Evolutionary conservation across 2,888 invertebrate species (phyloP).

Genomic region (Apocheima hispidaria): DNA sequence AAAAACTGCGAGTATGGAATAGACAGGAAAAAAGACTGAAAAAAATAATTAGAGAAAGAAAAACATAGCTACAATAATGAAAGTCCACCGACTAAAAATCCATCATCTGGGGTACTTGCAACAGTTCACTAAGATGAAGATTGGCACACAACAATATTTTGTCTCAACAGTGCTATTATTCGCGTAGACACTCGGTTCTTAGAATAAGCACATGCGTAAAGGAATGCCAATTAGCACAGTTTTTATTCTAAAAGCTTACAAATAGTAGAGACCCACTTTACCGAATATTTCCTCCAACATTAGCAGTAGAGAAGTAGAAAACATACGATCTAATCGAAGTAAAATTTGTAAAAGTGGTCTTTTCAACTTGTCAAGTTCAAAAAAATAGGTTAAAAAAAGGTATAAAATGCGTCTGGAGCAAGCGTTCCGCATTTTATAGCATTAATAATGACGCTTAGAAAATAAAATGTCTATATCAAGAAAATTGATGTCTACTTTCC

Average conservation of each 20-base stretch:
- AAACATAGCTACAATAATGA: too few relatives aligned
- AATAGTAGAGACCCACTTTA: conserved; percentile 30
- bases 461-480: too few relatives aligned
- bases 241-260: conserved; percentile 30
- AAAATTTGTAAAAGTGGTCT: not conserved
- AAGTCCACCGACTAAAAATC: not conserved
- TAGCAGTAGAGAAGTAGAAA: too few relatives aligned
- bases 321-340: too few relatives aligned
- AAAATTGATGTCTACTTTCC: conserved; percentile 42
- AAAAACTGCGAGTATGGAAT: too few relatives aligned
- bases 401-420: too few relatives aligned
- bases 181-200: conserved; percentile 16
- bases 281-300: conserved; percentile 9
- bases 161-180: conserved; percentile 1
- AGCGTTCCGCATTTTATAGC: too few relatives aligned
- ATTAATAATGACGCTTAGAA: too few relatives aligned
- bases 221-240: conserved; percentile 40
- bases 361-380: too few relatives aligned
- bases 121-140: not conserved
- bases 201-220: conserved; percentile 31
- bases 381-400: too few relatives aligned
- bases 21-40: too few relatives aligned
- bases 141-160: not conserved
- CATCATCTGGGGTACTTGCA: not conserved
- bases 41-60: not conserved